Conservation (phyloP, 2,113 vertebrate genomes). For the Istiophorus platypterus region DNA sequence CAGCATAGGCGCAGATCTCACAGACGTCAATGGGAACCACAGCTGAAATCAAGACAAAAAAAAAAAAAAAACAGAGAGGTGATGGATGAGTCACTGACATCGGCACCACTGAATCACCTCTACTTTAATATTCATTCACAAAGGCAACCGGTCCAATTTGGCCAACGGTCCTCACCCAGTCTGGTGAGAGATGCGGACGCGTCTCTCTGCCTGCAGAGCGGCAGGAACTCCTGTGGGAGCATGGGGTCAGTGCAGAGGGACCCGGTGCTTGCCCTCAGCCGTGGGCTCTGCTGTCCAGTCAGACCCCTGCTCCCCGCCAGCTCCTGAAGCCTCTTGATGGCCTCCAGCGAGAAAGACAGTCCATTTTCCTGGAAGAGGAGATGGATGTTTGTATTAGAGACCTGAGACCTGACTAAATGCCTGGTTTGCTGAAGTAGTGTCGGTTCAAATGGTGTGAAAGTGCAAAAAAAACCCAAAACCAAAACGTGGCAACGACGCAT, state of each 20-base stretch:
- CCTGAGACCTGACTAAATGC: not conserved
- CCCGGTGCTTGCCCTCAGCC: not conserved
- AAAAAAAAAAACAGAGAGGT: not conserved
- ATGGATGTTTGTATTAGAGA: not conserved
- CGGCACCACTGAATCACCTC: not conserved
- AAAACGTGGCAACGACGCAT: not conserved
- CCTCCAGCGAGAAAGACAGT: conserved; percentile 84
- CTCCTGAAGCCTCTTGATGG: conserved; percentile 86
- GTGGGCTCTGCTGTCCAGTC: conserved; percentile 37
- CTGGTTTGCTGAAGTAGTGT: not conserved
- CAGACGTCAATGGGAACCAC: conserved; percentile 80
- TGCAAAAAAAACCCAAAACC: not conserved
- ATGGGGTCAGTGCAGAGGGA: conserved; percentile 74
- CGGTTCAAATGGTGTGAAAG: not conserved
- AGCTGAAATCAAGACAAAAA: conserved; percentile 61
- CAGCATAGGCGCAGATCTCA: conserved; percentile 89
- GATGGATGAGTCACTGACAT: not conserved
- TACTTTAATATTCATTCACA: not conserved
- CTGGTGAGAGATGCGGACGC: conserved; percentile 74
- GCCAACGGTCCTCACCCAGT: conserved; percentile 82
- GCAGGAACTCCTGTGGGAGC: conserved; percentile 85
- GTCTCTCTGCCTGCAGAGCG: conserved; percentile 79
- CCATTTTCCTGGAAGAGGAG: conserved; percentile 84
- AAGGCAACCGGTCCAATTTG: not conserved
- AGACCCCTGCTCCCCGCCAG: conserved; percentile 46